Conservation (phyloP, 2,888 invertebrate species). For the Miltochrista miniata region DNA sequence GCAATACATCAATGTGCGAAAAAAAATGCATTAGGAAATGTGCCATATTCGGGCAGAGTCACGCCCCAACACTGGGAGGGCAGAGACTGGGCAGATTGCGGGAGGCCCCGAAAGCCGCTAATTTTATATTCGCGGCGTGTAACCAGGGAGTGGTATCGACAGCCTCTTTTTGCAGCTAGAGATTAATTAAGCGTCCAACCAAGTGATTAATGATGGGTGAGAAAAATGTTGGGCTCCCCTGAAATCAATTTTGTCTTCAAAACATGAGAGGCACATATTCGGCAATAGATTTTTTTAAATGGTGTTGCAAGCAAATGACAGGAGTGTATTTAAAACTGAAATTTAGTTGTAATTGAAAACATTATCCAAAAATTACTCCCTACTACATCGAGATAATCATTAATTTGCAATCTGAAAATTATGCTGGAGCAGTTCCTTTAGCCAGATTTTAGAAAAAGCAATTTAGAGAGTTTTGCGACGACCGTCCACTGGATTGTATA, state of each 20-base stretch:
- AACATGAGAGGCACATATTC: constrained; percentile 15
- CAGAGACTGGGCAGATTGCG: not conserved
- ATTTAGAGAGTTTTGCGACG: too few species aligned
- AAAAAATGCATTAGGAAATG: constrained; percentile 1
- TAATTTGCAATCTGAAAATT: too few species aligned
- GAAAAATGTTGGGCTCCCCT: constrained; percentile 52
- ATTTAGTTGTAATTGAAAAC: too few species aligned
- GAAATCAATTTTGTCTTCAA: constrained; percentile 53
- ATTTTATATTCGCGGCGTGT: constrained; percentile 34
- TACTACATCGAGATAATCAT: too few species aligned
- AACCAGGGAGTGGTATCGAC: constrained; percentile 54
- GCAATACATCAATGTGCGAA: not conserved
- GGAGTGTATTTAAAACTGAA: not conserved
- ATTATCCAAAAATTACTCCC: too few species aligned
- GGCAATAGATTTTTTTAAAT: constrained; percentile 3
- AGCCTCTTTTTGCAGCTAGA: constrained; percentile 56
- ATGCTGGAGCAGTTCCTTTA: too few species aligned
- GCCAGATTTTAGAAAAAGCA: too few species aligned
- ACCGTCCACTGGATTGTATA: not conserved
- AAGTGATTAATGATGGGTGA: constrained; percentile 58
- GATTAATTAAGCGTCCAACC: constrained; percentile 61
- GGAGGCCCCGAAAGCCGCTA: constrained; percentile 1
- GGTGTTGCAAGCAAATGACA: not conserved
- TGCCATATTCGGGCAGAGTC: constrained; percentile 4
- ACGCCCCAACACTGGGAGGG: constrained; percentile 6